Conservation (phyloP, 2,113 vertebrate genomes). For the Nannospalax galili region DNA sequence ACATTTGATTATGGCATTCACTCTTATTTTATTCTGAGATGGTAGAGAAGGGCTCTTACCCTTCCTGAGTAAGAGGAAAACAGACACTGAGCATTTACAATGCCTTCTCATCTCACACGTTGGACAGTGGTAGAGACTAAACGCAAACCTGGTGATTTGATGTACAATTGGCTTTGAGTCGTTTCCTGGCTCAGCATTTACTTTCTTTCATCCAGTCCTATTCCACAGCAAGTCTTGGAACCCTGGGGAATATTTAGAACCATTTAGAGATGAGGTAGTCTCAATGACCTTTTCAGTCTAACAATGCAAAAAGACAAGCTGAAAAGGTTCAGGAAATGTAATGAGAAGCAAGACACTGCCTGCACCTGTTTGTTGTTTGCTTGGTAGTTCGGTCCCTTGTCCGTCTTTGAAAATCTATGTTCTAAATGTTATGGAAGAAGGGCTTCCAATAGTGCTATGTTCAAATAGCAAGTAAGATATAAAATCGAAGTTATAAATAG, state of each 20-base stretch:
- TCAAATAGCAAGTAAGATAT: slow-evolving; percentile 27
- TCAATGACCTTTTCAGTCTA: slow-evolving; percentile 52
- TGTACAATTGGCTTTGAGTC: background rate
- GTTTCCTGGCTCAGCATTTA: background rate
- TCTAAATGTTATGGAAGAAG: background rate
- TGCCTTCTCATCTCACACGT: background rate
- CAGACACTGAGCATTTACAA: background rate
- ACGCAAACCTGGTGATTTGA: background rate
- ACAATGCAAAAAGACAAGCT: slow-evolving; percentile 25
- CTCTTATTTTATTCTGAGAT: slow-evolving; percentile 26
- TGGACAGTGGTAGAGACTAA: background rate
- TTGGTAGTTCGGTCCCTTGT: background rate
- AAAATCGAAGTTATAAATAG: background rate
- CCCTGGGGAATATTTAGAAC: slow-evolving; percentile 43
- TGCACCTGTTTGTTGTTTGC: background rate
- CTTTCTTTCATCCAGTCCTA: background rate
- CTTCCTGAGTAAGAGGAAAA: background rate
- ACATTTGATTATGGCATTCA: background rate
- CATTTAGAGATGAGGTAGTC: slow-evolving; percentile 44
- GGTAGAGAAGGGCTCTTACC: background rate
- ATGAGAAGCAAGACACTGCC: background rate
- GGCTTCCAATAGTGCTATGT: background rate
- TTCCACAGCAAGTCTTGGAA: background rate
- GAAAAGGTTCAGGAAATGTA: slow-evolving; percentile 28
- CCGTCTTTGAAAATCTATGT: background rate